Conservation (phyloP, 2,113 vertebrate genomes). For the Tauraco erythrolophus region DNA sequence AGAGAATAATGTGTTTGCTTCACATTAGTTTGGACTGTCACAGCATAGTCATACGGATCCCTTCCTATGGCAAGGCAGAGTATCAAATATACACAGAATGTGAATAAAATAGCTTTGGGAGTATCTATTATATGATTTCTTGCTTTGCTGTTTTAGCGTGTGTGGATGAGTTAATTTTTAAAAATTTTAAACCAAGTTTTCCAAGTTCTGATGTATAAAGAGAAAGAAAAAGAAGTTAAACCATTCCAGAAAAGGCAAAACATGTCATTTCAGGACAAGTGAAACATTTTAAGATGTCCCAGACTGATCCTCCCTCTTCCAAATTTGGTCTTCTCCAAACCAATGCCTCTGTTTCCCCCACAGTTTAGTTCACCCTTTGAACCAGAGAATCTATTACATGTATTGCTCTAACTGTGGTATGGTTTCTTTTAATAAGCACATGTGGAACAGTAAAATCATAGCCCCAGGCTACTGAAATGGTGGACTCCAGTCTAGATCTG, state of each 20-base stretch:
- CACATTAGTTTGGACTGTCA: neutral
- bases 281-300: neutral
- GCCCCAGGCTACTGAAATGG: neutral
- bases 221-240: neutral
- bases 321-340: neutral
- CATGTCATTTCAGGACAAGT: neutral
- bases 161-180: neutral
- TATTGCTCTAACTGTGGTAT: constrained; percentile 14
- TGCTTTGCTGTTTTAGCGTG: neutral
- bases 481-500: neutral
- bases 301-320: neutral
- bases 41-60: neutral
- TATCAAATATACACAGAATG: neutral
- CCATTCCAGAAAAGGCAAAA: neutral
- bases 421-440: constrained; percentile 46
- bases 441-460: neutral
- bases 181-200: neutral
- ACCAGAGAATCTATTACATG: constrained; percentile 4
- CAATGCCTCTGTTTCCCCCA: neutral
- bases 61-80: neutral
- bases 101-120: neutral
- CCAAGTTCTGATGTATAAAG: neutral
- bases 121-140: neutral
- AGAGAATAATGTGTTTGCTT: neutral
- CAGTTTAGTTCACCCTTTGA: constrained; percentile 10